phyloP scores from a whole-genome alignment of 2,113 vertebrate species.

The Marmota monax region DNA sequence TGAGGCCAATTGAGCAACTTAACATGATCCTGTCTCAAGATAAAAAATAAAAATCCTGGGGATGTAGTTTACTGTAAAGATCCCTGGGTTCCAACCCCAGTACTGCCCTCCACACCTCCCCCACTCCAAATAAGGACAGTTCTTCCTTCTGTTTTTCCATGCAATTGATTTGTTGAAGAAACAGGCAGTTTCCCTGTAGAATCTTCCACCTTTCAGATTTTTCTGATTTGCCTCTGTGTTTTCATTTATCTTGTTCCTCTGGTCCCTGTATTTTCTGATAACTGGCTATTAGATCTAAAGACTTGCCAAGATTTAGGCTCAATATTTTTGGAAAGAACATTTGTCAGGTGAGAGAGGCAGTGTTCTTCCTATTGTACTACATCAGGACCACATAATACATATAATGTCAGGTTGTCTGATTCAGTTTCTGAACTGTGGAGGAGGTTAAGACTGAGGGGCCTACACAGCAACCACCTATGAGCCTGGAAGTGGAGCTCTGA shows the following conservation, averaged over 20 bases:
- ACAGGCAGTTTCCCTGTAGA: not conserved
- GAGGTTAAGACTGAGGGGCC: not conserved
- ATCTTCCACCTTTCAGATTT: not conserved
- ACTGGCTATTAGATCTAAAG: not conserved
- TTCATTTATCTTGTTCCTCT: not conserved
- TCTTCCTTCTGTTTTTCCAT: not conserved
- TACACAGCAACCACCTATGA: not conserved
- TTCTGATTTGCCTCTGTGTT: conserved; percentile 26
- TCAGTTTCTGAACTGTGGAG: conserved; percentile 21
- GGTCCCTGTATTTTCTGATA: not conserved
- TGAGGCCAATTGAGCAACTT: not conserved
- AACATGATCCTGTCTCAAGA: not conserved
- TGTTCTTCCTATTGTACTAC: not conserved
- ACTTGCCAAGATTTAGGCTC: not conserved
- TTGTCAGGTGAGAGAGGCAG: not conserved
- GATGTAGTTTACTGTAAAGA: too few species aligned
- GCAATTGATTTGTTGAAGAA: conserved; percentile 31
- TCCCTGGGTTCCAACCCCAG: not conserved
- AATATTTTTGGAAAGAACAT: not conserved
- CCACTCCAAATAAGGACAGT: not conserved
- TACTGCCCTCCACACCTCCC: not conserved
- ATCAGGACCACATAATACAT: not conserved
- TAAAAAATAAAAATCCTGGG: not conserved
- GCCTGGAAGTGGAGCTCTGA: not conserved
- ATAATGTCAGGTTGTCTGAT: not conserved